phyloP scores from a whole-genome alignment of 1,140 invertebrate species.

The Helicoverpa zea region DNA sequence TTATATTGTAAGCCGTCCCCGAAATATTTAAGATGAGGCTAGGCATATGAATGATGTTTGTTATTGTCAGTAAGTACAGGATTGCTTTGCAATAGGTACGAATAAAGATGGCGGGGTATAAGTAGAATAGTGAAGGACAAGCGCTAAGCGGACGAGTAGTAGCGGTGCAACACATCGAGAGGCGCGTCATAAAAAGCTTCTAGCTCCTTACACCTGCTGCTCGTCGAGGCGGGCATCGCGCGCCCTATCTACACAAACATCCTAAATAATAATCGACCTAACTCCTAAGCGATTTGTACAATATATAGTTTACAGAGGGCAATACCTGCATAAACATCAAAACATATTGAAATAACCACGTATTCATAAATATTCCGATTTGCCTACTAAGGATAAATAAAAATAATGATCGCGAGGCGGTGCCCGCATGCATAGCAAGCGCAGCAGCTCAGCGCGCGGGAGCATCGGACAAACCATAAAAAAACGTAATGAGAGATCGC shows the following conservation, averaged over 20 bases:
- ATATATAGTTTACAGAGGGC: no score
- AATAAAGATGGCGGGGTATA: background rate
- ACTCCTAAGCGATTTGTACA: no score
- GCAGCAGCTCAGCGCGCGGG: constrained; percentile 54
- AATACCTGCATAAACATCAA: background rate
- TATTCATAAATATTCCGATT: constrained; percentile 37
- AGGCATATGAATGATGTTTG: no score
- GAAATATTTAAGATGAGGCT: no score
- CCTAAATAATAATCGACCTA: background rate
- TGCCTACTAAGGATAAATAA: constrained; percentile 48
- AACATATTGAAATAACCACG: background rate
- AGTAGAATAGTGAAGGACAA: background rate
- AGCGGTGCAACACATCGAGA: background rate
- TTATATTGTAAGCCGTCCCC: no score
- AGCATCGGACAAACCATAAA: constrained; percentile 82
- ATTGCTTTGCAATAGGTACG: no score
- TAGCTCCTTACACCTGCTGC: constrained; percentile 24
- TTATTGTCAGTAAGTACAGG: no score
- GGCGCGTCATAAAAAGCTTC: background rate
- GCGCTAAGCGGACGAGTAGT: background rate
- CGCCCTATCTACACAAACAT: background rate
- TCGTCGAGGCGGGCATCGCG: background rate
- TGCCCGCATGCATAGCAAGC: constrained; percentile 53
- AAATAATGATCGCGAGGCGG: constrained; percentile 53
- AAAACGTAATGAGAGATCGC: constrained; percentile 84